Conservation (phyloP, 2,797 vertebrate species). For the Argya squamiceps region DNA sequence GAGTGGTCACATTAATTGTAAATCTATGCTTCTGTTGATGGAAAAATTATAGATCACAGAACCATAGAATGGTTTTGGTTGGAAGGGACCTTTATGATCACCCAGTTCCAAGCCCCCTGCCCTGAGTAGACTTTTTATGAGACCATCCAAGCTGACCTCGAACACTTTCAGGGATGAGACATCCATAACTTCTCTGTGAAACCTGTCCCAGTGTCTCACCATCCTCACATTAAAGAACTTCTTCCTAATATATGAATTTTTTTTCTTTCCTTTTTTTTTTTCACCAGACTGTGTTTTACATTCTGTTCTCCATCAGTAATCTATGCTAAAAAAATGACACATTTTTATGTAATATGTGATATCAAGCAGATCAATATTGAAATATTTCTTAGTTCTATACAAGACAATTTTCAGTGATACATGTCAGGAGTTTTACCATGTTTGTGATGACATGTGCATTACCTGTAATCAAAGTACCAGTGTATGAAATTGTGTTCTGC, state of each 20-base stretch:
- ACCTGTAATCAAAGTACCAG: background rate
- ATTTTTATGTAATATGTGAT: background rate
- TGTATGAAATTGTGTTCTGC: background rate
- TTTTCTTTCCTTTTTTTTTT: background rate
- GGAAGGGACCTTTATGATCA: background rate
- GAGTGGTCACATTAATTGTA: background rate
- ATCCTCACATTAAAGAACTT: background rate
- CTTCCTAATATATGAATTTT: background rate
- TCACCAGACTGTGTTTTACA: background rate
- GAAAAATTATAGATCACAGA: background rate
- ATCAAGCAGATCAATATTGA: background rate
- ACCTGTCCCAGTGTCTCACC: background rate
- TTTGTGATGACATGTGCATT: background rate
- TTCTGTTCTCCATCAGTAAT: background rate
- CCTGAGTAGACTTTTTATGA: background rate
- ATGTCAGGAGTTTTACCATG: background rate
- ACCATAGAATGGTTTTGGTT: background rate
- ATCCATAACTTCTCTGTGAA: background rate
- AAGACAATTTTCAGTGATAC: background rate
- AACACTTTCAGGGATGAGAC: background rate
- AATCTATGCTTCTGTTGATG: background rate
- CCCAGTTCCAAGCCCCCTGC: background rate
- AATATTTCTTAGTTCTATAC: background rate
- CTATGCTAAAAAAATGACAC: background rate
- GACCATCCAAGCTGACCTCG: background rate